Evolutionary conservation across 2,113 vertebrate species (phyloP).

Genomic region (Lophochroa leadbeateri): DNA sequence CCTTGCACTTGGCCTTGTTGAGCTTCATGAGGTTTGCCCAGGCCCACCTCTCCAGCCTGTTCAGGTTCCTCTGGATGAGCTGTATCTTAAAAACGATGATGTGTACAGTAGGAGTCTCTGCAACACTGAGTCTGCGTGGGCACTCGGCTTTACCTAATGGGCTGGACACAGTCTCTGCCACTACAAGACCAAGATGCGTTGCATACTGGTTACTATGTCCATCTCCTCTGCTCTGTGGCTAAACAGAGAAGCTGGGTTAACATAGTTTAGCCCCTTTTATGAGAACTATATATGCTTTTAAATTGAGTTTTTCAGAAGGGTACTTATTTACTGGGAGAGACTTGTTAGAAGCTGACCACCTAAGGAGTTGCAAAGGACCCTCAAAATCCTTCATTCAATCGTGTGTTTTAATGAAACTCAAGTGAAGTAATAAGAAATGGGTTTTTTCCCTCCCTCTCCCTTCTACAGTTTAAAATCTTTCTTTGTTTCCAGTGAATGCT

Average conservation of each 20-base stretch:
- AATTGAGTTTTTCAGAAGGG: background rate
- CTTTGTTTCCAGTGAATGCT: background rate
- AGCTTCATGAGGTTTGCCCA: background rate
- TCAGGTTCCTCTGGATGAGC: background rate
- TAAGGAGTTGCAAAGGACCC: background rate
- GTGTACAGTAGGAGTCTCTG: background rate
- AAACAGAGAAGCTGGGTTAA: background rate
- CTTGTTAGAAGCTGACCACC: background rate
- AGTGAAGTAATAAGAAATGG: background rate
- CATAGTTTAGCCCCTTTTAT: fast-evolving
- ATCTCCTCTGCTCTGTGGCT: background rate
- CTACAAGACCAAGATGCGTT: background rate
- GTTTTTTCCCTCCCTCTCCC: fast-evolving
- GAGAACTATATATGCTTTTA: background rate
- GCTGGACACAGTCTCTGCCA: background rate
- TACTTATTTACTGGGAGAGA: background rate
- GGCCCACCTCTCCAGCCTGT: background rate
- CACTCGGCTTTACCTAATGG: background rate
- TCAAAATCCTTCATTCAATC: background rate
- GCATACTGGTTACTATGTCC: fast-evolving
- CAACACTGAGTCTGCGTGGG: background rate
- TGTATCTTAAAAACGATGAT: background rate
- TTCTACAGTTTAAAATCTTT: background rate
- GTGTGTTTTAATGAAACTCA: background rate
- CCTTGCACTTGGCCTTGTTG: background rate